Evolutionary conservation across 2,113 vertebrate species (phyloP).

Genomic region (Willisornis vidua): DNA sequence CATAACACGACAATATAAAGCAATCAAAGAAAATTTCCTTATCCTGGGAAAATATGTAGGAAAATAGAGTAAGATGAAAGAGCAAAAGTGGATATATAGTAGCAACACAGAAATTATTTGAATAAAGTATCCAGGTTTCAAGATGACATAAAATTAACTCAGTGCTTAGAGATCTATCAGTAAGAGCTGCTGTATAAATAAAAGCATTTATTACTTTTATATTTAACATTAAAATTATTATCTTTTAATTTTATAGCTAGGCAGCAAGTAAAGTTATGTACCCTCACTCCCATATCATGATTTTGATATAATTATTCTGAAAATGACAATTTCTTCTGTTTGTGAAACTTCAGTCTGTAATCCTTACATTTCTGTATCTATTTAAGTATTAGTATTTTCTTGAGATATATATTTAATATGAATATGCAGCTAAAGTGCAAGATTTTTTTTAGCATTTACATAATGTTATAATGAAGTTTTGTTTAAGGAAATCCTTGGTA

Average conservation of each 20-base stretch:
- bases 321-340: neutral
- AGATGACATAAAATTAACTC: neutral
- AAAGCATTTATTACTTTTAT: neutral
- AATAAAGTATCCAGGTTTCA: neutral
- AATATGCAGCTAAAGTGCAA: neutral
- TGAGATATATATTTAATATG: neutral
- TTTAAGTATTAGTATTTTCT: neutral
- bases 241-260: neutral
- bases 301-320: neutral
- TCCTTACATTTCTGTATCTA: neutral
- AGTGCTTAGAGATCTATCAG: neutral
- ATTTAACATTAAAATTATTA: neutral
- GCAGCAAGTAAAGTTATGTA: neutral
- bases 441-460: neutral
- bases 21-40: neutral
- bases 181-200: neutral
- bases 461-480: neutral
- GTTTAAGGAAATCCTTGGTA: neutral
- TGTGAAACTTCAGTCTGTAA: neutral
- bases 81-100: neutral
- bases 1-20: neutral
- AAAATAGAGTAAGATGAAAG: neutral
- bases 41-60: neutral
- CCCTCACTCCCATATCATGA: neutral
- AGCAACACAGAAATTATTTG: neutral